phyloP scores from a whole-genome alignment of 1,140 invertebrate species.

The Tetranychus urticae region DNA sequence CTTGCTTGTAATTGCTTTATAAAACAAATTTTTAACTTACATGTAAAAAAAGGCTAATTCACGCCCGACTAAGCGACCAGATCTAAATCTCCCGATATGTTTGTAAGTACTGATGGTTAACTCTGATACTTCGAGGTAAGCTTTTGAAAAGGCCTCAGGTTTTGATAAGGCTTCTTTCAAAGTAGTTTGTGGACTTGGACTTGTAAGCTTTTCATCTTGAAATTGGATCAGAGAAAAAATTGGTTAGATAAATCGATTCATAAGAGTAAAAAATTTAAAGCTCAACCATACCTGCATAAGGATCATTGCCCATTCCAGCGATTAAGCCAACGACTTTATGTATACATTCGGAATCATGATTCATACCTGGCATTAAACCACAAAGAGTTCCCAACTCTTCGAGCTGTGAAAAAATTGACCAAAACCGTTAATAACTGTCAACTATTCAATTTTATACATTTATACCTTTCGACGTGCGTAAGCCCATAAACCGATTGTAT shows the following conservation, averaged over 20 bases:
- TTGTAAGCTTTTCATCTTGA: slow-evolving; percentile 17
- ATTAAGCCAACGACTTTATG: slow-evolving; percentile 69
- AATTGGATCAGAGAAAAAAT: slow-evolving; percentile 1
- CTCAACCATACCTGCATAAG: slow-evolving; percentile 10
- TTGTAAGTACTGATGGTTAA: slow-evolving; percentile 89
- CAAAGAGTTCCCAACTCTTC: slow-evolving; percentile 63
- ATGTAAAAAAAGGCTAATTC: slow-evolving; percentile 75
- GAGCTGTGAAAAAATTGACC: slow-evolving; percentile 28
- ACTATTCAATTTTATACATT: background rate
- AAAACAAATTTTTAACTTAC: slow-evolving; percentile 13
- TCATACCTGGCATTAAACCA: slow-evolving; percentile 63
- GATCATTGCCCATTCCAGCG: slow-evolving; percentile 43
- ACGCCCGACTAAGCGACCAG: slow-evolving; percentile 58
- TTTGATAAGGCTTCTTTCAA: slow-evolving; percentile 73
- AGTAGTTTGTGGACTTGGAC: slow-evolving; percentile 48
- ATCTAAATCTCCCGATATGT: slow-evolving; percentile 62
- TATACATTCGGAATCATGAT: slow-evolving; percentile 49
- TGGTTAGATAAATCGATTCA: background rate
- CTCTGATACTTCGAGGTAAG: slow-evolving; percentile 78
- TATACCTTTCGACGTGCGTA: slow-evolving; percentile 69
- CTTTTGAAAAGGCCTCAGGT: slow-evolving; percentile 61
- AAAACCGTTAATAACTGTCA: slow-evolving; percentile 10
- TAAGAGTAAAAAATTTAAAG: background rate
- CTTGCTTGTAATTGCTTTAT: too few species aligned
- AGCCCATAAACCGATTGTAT: slow-evolving; percentile 70